Evolutionary conservation across 1,140 invertebrate species (phyloP).

Genomic region (Frieseomelitta varia): DNA sequence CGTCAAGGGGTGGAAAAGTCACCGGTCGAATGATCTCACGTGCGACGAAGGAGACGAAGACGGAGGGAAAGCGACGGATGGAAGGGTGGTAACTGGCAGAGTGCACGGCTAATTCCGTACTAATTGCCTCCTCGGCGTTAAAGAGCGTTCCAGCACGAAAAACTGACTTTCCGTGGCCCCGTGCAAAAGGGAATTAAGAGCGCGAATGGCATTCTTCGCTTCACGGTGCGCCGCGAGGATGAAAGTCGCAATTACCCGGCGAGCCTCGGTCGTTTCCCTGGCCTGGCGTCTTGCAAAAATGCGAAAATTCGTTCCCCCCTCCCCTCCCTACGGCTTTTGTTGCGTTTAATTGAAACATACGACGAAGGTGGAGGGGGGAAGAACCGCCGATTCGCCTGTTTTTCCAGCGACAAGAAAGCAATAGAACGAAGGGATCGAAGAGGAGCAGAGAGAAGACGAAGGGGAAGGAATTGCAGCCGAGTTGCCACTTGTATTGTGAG

Average conservation of each 20-base stretch:
- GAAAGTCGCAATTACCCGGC: slow-evolving; percentile 42
- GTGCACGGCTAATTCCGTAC: slow-evolving; percentile 60
- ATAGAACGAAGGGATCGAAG: neutral
- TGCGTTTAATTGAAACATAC: slow-evolving; percentile 43
- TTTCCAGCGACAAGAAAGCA: neutral
- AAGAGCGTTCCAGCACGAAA: slow-evolving; percentile 58
- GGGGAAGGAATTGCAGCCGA: neutral
- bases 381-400: slow-evolving; percentile 7
- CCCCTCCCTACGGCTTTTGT: neutral
- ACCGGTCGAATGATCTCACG: slow-evolving; percentile 43
- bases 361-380: neutral
- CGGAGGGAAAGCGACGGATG: neutral
- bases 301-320: slow-evolving; percentile 28
- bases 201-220: slow-evolving; percentile 60
- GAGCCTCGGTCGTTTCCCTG: too few relatives aligned
- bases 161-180: slow-evolving; percentile 47
- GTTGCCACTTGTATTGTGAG: too few relatives aligned
- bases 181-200: slow-evolving; percentile 53
- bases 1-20: neutral
- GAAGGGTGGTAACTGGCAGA: neutral
- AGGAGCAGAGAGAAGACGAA: neutral
- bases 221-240: slow-evolving; percentile 1
- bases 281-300: slow-evolving; percentile 24
- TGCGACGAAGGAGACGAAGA: neutral
- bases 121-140: slow-evolving; percentile 63